These are phyloP conservation scores for Grapholita molesta DNA, from an alignment of 1,140 invertebrate genomes.

Conservation along the genomic window DNA sequence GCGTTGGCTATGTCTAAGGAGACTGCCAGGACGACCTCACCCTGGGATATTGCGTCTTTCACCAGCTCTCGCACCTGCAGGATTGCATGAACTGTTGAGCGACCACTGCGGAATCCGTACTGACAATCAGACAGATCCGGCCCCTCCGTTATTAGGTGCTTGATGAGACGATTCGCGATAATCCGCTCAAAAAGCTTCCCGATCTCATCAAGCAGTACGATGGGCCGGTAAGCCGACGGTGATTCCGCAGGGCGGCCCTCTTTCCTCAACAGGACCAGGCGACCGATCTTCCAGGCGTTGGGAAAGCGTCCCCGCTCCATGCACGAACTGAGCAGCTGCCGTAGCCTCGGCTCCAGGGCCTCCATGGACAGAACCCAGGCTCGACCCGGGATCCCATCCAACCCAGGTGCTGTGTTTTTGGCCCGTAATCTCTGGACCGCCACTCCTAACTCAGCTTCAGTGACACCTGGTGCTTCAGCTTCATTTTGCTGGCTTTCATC, in stretches of 20 bases:
- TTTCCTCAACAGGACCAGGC: not conserved
- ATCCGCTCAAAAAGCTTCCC: slow-evolving; percentile 5
- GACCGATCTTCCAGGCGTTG: not conserved
- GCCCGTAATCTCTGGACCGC: not conserved
- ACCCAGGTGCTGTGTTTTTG: not conserved
- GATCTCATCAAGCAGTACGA: slow-evolving; percentile 7
- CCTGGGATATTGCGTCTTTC: too few relatives aligned
- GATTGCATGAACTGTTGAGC: not conserved
- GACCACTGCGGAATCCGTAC: not conserved
- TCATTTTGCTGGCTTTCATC: not conserved
- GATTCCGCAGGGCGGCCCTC: not conserved
- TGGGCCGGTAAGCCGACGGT: too few relatives aligned
- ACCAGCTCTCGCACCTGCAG: not conserved
- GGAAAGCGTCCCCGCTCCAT: not conserved
- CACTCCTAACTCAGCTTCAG: not conserved
- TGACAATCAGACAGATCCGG: too few relatives aligned
- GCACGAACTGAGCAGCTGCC: not conserved
- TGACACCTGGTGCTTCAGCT: not conserved
- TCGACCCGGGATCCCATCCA: not conserved
- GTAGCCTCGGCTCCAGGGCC: not conserved
- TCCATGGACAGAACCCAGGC: not conserved
- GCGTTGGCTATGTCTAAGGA: slow-evolving; percentile 26
- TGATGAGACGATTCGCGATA: not conserved
- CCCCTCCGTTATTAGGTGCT: too few relatives aligned
- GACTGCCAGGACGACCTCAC: slow-evolving; percentile 15